Percentiles rank a stretch among this genome's conserved stretches.
Conservation (phyloP, 2,888 invertebrate genomes). For the Steromphala cineraria region DNA sequence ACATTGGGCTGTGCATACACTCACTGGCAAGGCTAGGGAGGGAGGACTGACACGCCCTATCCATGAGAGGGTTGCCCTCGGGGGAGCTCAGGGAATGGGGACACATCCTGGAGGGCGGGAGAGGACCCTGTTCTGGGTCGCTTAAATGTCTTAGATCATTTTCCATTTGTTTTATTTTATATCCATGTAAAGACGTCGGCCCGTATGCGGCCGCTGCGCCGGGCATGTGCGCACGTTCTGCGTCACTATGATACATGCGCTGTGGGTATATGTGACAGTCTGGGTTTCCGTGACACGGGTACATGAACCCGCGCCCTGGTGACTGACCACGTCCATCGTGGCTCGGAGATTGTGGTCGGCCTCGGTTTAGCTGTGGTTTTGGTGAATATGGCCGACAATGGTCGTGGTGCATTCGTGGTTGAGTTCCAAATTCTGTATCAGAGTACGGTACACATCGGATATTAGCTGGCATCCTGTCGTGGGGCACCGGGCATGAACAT, state of each 20-base stretch:
- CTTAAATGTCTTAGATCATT: slow-evolving; percentile 42
- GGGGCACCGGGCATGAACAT: slow-evolving; percentile 67
- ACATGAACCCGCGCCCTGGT: slow-evolving; percentile 22
- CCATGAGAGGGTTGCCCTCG: slow-evolving; percentile 65
- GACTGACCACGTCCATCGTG: slow-evolving; percentile 26
- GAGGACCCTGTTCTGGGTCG: slow-evolving; percentile 52
- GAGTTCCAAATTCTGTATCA: slow-evolving; percentile 56
- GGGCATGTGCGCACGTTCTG: slow-evolving; percentile 38
- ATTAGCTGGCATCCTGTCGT: slow-evolving; percentile 47
- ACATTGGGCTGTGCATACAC: slow-evolving; percentile 47
- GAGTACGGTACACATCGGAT: slow-evolving; percentile 60
- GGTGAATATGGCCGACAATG: slow-evolving; percentile 54
- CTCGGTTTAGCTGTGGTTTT: slow-evolving; percentile 48
- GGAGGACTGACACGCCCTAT: slow-evolving; percentile 78
- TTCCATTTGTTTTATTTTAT: slow-evolving; percentile 44
- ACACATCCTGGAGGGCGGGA: slow-evolving; percentile 45
- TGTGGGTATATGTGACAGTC: slow-evolving; percentile 32
- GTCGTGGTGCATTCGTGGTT: slow-evolving; percentile 32
- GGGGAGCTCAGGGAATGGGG: slow-evolving; percentile 18
- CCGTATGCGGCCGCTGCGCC: slow-evolving; percentile 7
- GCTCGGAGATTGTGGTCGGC: slow-evolving; percentile 44
- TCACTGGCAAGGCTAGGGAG: slow-evolving; percentile 73
- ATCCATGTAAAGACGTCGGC: slow-evolving; percentile 43
- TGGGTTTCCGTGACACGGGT: slow-evolving; percentile 17
- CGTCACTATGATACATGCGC: slow-evolving; percentile 52